phyloP scores from a whole-genome alignment of 2,113 vertebrate genomes.

The Ceyx margarethae region DNA sequence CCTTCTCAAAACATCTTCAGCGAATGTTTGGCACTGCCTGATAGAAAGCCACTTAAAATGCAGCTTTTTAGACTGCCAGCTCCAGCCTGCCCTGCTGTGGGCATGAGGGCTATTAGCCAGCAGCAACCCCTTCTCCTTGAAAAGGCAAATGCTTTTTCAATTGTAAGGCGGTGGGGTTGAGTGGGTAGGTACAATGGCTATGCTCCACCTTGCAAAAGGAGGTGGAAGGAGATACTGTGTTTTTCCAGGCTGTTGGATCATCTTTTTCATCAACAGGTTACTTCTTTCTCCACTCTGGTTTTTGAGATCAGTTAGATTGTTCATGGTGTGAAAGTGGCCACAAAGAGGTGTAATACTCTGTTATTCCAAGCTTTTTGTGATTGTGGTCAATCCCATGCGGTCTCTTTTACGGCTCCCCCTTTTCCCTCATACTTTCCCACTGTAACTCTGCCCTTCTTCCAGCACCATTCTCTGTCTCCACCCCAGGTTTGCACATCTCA shows the following conservation, averaged over 20 bases:
- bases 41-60: conserved; percentile 30
- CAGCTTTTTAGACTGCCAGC: not conserved
- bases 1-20: conserved; percentile 8
- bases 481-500: not conserved
- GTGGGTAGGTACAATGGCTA: not conserved
- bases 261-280: not conserved
- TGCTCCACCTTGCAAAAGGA: not conserved
- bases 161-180: not conserved
- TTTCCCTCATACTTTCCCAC: not conserved
- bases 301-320: not conserved
- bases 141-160: not conserved
- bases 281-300: not conserved
- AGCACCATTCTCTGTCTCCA: not conserved
- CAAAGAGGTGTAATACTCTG: not conserved
- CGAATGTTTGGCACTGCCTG: conserved; percentile 21
- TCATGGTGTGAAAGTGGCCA: not conserved
- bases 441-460: not conserved
- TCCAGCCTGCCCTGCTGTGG: not conserved
- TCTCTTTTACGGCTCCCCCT: not conserved
- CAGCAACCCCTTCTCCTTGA: not conserved
- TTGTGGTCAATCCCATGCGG: not conserved
- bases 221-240: not conserved
- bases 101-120: not conserved
- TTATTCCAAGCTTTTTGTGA: not conserved
- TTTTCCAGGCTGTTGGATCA: not conserved